Evolutionary conservation across 2,113 vertebrate species (phyloP).

Genomic region (Chloropsis hardwickii): DNA sequence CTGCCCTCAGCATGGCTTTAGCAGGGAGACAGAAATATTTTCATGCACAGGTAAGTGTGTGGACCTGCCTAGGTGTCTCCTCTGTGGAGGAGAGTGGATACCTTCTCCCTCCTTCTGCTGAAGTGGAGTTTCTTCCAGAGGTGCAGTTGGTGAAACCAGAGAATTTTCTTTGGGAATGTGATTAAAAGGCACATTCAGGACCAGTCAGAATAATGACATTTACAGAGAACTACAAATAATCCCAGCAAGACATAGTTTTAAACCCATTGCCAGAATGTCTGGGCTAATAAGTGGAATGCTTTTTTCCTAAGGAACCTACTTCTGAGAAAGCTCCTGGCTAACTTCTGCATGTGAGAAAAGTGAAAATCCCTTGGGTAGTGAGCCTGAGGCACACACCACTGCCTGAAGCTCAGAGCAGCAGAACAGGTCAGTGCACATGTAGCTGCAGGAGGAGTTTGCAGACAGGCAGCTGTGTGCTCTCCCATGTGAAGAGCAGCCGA

Average conservation of each 20-base stretch:
- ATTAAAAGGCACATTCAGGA: neutral
- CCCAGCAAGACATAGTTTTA: neutral
- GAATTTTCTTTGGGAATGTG: neutral
- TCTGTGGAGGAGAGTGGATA: neutral
- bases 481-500: neutral
- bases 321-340: neutral
- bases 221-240: neutral
- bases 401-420: conserved; percentile 22
- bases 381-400: neutral
- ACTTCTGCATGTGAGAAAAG: neutral
- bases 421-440: neutral
- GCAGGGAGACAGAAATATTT: neutral
- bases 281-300: neutral
- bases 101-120: neutral
- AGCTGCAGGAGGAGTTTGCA: neutral
- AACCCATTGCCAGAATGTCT: neutral
- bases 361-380: neutral
- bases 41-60: neutral
- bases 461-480: neutral
- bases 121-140: neutral
- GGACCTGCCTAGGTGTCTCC: neutral
- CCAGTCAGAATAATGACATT: neutral
- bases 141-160: neutral
- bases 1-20: neutral
- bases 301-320: neutral